These are phyloP conservation scores for Pristionchus entomophagus DNA, from an alignment of 2,888 invertebrate species.

Conservation along the genomic window DNA sequence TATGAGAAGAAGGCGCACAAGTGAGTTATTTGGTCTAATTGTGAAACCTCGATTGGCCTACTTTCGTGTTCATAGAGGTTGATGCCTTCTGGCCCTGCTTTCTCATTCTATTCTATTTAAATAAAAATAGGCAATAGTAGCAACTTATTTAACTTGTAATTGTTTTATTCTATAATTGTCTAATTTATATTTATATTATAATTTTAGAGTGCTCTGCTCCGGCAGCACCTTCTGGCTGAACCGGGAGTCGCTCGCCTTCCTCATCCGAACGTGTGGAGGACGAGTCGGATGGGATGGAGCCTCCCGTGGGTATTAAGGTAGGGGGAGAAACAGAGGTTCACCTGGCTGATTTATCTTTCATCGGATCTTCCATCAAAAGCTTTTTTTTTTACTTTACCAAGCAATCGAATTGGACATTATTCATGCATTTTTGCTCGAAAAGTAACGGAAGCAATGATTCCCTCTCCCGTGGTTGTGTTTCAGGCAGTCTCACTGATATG, in stretches of 20 bases:
- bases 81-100: too few relatives aligned
- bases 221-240: slow-evolving; percentile 93
- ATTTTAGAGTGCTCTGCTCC: slow-evolving; percentile 90
- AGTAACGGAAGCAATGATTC: too few relatives aligned
- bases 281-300: slow-evolving; percentile 95
- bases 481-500: too few relatives aligned
- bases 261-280: slow-evolving; percentile 86
- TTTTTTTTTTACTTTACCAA: too few relatives aligned
- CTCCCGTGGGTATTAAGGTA: slow-evolving; percentile 82
- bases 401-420: too few relatives aligned
- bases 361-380: too few relatives aligned
- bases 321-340: not conserved
- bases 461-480: too few relatives aligned
- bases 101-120: not conserved
- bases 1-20: slow-evolving; percentile 45
- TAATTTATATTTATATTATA: not conserved
- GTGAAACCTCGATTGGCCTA: not conserved
- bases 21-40: too few relatives aligned
- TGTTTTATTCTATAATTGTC: too few relatives aligned
- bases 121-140: not conserved
- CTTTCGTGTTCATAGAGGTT: not conserved
- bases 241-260: slow-evolving; percentile 92
- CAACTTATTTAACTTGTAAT: too few relatives aligned
- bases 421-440: too few relatives aligned
- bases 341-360: too few relatives aligned